Evolutionary conservation across 2,888 invertebrate species (phyloP).

Genomic region (Fabriciana adippe): DNA sequence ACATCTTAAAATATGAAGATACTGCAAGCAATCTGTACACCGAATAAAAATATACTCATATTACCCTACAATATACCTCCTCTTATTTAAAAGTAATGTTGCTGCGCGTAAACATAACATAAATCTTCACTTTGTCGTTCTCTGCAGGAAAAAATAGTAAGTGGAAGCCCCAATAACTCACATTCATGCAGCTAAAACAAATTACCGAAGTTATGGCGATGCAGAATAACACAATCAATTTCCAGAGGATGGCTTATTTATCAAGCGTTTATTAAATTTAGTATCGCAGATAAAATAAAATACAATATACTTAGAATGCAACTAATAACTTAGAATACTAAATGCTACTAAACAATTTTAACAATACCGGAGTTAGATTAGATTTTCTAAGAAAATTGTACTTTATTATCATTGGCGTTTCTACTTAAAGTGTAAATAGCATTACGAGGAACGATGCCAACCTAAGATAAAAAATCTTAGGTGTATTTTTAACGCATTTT

Average conservation of each 20-base stretch:
- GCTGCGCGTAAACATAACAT: slow-evolving; percentile 56
- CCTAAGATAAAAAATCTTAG: no score
- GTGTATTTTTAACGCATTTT: background rate
- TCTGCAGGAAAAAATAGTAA: slow-evolving; percentile 42
- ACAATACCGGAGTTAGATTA: background rate
- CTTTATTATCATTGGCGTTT: no score
- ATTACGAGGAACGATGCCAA: no score
- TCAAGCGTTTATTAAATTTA: slow-evolving; percentile 50
- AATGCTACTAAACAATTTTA: background rate
- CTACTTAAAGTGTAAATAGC: no score
- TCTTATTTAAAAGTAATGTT: slow-evolving; percentile 49
- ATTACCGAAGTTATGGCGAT: slow-evolving; percentile 53
- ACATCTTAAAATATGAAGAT: slow-evolving; percentile 59
- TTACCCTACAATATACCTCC: slow-evolving; percentile 3
- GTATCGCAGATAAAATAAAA: slow-evolving; percentile 42
- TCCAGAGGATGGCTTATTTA: slow-evolving; percentile 53
- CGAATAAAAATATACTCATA: slow-evolving; percentile 20
- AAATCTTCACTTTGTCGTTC: slow-evolving; percentile 47
- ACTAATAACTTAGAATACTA: background rate
- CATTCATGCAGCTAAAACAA: slow-evolving; percentile 45
- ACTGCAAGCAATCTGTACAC: slow-evolving; percentile 47
- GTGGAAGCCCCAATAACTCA: slow-evolving; percentile 43
- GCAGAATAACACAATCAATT: slow-evolving; percentile 51
- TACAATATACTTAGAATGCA: slow-evolving; percentile 38
- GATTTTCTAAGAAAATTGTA: background rate